A percentile compares a stretch with the other conserved stretches of the same genome.
Conservation (phyloP, 2,113 vertebrate genomes). For the Poeciliopsis retropinna region DNA sequence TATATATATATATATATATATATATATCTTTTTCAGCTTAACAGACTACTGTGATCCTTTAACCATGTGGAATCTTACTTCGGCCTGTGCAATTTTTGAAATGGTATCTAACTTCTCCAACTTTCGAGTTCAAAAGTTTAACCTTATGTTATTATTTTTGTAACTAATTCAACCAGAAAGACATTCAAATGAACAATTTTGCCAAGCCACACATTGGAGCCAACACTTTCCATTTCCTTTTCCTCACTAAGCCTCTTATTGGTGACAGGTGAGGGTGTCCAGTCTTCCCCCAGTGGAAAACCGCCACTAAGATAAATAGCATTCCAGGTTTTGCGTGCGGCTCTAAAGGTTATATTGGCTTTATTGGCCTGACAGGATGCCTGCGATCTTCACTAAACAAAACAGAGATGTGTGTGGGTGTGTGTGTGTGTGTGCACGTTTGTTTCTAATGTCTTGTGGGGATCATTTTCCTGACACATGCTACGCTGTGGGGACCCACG, state of each 20-base stretch:
- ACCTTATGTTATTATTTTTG: neutral
- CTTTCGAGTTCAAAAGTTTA: neutral
- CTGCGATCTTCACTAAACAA: conserved; percentile 60
- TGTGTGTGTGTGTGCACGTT: no score
- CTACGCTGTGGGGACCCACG: no score
- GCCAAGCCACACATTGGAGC: neutral
- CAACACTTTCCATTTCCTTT: neutral
- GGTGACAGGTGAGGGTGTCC: conserved; percentile 32
- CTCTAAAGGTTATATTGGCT: conserved; percentile 68
- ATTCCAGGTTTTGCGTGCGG: conserved; percentile 65
- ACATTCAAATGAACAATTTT: neutral
- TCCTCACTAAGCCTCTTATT: neutral
- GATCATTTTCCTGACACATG: no score
- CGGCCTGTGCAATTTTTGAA: neutral
- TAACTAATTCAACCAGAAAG: neutral
- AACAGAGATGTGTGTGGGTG: conserved; percentile 32
- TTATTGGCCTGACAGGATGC: conserved; percentile 64
- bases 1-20: no score
- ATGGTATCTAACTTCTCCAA: conserved; percentile 16
- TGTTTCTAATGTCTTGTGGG: no score
- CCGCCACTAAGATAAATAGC: conserved; percentile 58
- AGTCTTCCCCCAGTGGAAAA: conserved; percentile 54
- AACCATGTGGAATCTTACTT: neutral
- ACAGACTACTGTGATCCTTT: neutral
- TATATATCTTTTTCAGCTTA: no score